Conservation (phyloP, 2,888 invertebrate species). For the Asteroscopus sphinx region DNA sequence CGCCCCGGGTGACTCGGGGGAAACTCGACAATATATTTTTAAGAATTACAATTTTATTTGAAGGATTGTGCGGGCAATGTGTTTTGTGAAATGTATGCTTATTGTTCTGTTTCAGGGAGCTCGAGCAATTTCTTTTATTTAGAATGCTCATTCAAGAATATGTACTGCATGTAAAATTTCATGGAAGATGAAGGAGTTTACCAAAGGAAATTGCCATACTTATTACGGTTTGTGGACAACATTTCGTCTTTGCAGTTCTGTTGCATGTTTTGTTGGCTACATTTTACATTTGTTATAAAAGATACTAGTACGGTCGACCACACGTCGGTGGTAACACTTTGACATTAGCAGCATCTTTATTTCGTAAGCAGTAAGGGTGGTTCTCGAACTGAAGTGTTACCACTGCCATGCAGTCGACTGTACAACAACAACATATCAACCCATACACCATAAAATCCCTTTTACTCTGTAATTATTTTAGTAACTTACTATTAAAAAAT, state of each 20-base stretch:
- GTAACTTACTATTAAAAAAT: no score
- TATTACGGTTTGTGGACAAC: neutral
- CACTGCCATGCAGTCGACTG: no score
- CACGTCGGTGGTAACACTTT: no score
- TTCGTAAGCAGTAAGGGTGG: no score
- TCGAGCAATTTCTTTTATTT: slow-evolving; percentile 34
- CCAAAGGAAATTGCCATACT: neutral
- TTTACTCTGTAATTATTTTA: no score
- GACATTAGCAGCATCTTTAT: no score
- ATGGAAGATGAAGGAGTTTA: slow-evolving; percentile 2
- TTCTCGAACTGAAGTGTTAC: no score
- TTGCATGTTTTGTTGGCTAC: no score
- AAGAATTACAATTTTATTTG: slow-evolving; percentile 64
- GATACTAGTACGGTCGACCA: no score
- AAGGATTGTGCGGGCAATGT: slow-evolving; percentile 52
- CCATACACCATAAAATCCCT: no score
- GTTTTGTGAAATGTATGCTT: slow-evolving; percentile 43
- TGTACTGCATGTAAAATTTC: neutral
- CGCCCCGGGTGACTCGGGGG: slow-evolving; percentile 66
- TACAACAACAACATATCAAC: no score
- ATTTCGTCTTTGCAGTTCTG: neutral
- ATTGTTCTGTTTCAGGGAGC: slow-evolving; percentile 24
- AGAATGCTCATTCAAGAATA: slow-evolving; percentile 29
- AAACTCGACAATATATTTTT: slow-evolving; percentile 69
- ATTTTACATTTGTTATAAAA: no score